Evolutionary conservation across 2,113 vertebrate genomes (phyloP).

Genomic region (Thalassarche chlororhynchos): DNA sequence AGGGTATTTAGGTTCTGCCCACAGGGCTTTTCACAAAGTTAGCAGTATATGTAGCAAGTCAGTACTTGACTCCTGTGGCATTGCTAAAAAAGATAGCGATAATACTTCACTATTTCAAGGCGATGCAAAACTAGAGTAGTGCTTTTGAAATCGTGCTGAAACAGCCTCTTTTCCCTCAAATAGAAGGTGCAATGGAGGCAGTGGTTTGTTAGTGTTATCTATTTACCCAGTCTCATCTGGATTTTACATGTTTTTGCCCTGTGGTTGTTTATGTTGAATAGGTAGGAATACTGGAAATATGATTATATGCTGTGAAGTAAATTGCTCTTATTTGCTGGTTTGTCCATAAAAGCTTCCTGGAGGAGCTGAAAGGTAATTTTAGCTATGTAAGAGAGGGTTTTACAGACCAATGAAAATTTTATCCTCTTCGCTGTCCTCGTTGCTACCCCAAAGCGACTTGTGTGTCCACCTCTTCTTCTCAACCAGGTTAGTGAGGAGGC

Average conservation of each 20-base stretch:
- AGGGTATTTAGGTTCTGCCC: conserved; percentile 25
- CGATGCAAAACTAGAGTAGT: not conserved
- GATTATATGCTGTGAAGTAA: conserved; percentile 4
- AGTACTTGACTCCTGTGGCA: conserved; percentile 5
- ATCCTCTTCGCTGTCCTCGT: not conserved
- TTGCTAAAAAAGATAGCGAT: not conserved
- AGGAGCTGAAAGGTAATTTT: not conserved
- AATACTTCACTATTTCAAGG: not conserved
- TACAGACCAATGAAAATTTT: not conserved
- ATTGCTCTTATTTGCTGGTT: conserved; percentile 18
- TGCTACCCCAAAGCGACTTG: not conserved
- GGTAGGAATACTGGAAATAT: not conserved
- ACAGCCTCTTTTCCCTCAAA: not conserved
- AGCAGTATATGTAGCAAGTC: not conserved
- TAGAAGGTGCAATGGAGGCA: not conserved
- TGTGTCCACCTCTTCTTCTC: not conserved
- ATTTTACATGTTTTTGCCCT: not conserved
- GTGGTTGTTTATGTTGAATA: not conserved
- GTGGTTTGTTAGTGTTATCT: not conserved
- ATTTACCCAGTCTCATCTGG: not conserved
- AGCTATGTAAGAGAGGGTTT: not conserved
- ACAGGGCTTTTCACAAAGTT: not conserved
- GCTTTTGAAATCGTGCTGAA: not conserved
- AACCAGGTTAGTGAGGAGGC: not conserved
- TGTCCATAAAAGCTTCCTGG: not conserved